These are phyloP conservation scores for Leptopilina drosophilae DNA, from an alignment of 2,888 invertebrate species.

Conservation along the genomic window DNA sequence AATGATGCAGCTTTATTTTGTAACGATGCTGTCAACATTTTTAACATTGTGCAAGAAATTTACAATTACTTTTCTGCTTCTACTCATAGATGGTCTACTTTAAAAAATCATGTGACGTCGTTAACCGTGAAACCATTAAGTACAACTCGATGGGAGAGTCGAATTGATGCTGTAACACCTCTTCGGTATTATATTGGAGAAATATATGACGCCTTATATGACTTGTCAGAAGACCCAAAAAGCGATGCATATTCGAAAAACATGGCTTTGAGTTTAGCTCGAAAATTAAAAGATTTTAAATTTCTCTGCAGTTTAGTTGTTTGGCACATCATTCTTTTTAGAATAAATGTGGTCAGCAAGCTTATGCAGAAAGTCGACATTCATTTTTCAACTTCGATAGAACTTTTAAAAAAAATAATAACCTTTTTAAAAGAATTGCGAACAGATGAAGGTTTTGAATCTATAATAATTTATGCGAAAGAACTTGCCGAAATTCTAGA, in stretches of 20 bases:
- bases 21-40: conserved; percentile 64
- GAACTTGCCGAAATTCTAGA: conserved; percentile 16
- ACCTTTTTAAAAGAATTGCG: conserved; percentile 14
- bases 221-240: conserved; percentile 24
- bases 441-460: conserved; percentile 6
- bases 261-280: conserved; percentile 26
- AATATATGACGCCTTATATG: conserved; percentile 41
- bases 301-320: conserved; percentile 42
- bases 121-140: conserved; percentile 38
- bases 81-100: conserved; percentile 23
- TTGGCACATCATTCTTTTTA: conserved; percentile 34
- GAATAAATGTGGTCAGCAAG: conserved; percentile 42
- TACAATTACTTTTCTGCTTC: conserved; percentile 27
- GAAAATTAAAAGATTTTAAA: conserved; percentile 40
- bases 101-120: conserved; percentile 22
- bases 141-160: conserved; percentile 42
- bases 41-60: conserved; percentile 38
- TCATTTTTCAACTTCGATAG: conserved; percentile 32
- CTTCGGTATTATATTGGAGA: conserved; percentile 41
- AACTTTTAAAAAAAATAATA: conserved; percentile 8
- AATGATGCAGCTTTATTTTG: conserved; percentile 18
- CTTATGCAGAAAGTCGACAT: conserved; percentile 34
- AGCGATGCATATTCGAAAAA: conserved; percentile 34
- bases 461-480: background rate
- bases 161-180: conserved; percentile 40